A percentile compares a stretch with the other conserved stretches of the same genome.
Conservation (phyloP, 1,140 invertebrate genomes). For the Babylonia areolata region DNA sequence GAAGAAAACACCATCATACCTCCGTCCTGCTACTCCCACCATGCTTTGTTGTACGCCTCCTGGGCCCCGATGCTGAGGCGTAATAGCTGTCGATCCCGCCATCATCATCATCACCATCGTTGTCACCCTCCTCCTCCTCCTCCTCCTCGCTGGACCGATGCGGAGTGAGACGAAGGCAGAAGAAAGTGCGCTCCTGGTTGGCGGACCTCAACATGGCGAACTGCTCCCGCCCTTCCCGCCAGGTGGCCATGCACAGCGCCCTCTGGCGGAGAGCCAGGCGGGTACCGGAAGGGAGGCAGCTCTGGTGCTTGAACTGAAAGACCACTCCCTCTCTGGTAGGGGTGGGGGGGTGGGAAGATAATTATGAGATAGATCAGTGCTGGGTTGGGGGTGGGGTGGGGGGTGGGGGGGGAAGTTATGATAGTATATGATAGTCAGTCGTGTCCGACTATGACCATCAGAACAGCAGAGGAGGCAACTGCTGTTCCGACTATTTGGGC, state of each 20-base stretch:
- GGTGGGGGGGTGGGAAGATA: too few species aligned
- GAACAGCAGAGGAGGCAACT: too few species aligned
- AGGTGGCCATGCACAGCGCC: constrained; percentile 29
- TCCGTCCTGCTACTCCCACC: too few species aligned
- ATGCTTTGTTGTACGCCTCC: too few species aligned
- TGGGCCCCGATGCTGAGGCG: too few species aligned
- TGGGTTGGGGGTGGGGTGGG: too few species aligned
- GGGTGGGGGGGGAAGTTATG: too few species aligned
- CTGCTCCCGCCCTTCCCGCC: constrained; percentile 25
- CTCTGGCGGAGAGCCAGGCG: constrained; percentile 5
- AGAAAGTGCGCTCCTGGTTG: constrained; percentile 25
- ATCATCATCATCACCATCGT: not conserved
- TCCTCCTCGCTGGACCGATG: not conserved
- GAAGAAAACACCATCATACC: too few species aligned
- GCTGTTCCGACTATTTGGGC: too few species aligned
- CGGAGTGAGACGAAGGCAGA: constrained; percentile 8
- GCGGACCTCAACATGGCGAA: constrained; percentile 30
- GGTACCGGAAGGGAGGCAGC: constrained; percentile 2
- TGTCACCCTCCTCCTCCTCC: not conserved
- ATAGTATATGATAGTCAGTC: too few species aligned
- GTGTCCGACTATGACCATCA: too few species aligned
- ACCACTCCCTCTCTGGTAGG: not conserved
- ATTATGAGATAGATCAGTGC: too few species aligned
- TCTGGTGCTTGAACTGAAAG: constrained; percentile 23
- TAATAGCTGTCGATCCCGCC: not conserved